Base-by-base conservation (phyloP, 64 coral and sea anemone species). In the Acropora yongei region DNA sequence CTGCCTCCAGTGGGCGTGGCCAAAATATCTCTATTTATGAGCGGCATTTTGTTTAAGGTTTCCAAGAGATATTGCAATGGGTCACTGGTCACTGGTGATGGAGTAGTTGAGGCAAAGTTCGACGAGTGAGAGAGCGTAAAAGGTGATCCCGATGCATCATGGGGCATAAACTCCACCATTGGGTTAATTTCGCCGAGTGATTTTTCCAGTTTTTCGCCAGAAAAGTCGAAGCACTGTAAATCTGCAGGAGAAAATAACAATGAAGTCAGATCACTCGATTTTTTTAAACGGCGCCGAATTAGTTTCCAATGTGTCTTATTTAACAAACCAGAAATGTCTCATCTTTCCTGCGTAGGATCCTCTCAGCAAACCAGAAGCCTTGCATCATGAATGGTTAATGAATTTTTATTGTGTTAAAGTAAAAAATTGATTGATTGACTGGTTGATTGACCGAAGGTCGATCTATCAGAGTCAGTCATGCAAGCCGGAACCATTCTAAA, bases 131-230 rank as follows among this genome's bases (percentile, higher is more conserved):
- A 89, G 13, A 89, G 77, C 1, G 94, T 88, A 57, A 87, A 81
- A 3, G 94, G 82, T 17, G 89, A 86, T 0, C 76, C 89, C 19
- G 94, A 81, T 71, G 68, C 55, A 19, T 74, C 60, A 8, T 95
- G 94, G 14, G 94, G 94, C 90, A 94, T 96, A 44, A 96, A 99
- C 80, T 99, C 97, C 3, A 93, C 47, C 84, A 99, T 99, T 5
- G 97, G 97, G 69, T 99, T 99, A 18, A 99, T 94, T 49, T 96
- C 97, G 19, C 97, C 89, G 0, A 94, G 84, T 51, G 78, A 89
- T 49, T 87, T 90, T 8, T 77, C 93, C 10, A 84, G 44, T 82
- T 89, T 86, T 43, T 94, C 77, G 0, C 47, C 53, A 5, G 95
- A 72, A 80, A 97, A 97, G 57, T 97, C 92, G 48, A 97, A 97